Percentiles rank a stretch among this genome's conserved stretches.
These are phyloP conservation scores for Drosophila sordidula DNA, from an alignment of 2,888 invertebrate genomes.

Conservation along the genomic window DNA sequence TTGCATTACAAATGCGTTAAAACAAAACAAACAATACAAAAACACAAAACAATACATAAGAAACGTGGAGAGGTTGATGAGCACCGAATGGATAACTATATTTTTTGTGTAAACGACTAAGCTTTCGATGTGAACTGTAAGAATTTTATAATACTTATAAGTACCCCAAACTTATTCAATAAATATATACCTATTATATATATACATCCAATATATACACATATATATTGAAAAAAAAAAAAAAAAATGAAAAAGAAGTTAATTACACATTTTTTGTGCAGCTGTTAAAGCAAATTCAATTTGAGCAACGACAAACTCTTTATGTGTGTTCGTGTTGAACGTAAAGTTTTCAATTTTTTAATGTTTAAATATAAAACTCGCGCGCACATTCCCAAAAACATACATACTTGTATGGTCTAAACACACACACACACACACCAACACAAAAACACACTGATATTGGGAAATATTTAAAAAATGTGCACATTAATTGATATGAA, in stretches of 20 bases:
- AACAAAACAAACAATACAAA: constrained; percentile 5
- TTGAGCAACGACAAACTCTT: constrained; percentile 49
- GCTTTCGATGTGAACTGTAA: constrained; percentile 67
- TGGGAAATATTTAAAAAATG: constrained; percentile 49
- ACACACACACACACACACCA: background rate
- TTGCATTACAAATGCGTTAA: constrained; percentile 74
- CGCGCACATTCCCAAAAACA: constrained; percentile 48
- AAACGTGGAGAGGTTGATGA: constrained; percentile 7
- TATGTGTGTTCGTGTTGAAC: constrained; percentile 54
- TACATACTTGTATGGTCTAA: constrained; percentile 16
- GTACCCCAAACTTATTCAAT: constrained; percentile 41
- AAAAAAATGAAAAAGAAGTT: constrained; percentile 15
- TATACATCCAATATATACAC: background rate
- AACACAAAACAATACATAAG: background rate
- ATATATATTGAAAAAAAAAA: too few species aligned
- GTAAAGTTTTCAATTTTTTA: constrained; percentile 51
- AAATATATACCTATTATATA: constrained; percentile 34
- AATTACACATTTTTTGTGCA: constrained; percentile 49
- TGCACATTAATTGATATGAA: constrained; percentile 60
- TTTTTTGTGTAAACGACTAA: constrained; percentile 60
- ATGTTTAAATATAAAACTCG: constrained; percentile 53
- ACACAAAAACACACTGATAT: constrained; percentile 22
- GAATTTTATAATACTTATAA: constrained; percentile 63
- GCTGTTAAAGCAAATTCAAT: constrained; percentile 49
- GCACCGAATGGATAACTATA: constrained; percentile 32